phyloP scores from a whole-genome alignment of 2,888 invertebrate genomes.

The Thymelicus acteon region DNA sequence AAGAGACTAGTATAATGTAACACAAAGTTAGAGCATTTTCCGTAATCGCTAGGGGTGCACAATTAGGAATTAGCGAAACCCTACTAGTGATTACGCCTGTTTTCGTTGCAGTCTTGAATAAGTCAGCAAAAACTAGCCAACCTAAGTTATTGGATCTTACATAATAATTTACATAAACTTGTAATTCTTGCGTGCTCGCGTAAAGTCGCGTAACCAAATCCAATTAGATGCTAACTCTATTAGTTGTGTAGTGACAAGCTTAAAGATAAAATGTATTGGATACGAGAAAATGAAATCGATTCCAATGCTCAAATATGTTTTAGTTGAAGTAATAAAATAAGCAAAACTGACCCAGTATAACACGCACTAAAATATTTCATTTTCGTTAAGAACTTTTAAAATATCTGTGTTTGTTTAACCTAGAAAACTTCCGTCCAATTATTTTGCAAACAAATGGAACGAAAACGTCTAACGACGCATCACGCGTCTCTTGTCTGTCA shows the following conservation, averaged over 20 bases:
- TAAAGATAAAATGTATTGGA: constrained; percentile 12
- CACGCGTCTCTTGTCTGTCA: constrained; percentile 9
- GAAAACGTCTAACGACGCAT: neutral
- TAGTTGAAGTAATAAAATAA: too few relatives aligned
- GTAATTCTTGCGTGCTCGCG: constrained; percentile 16
- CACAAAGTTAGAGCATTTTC: constrained; percentile 22
- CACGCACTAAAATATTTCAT: too few relatives aligned
- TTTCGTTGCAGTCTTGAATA: constrained; percentile 12
- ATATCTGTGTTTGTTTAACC: neutral
- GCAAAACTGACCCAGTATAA: too few relatives aligned
- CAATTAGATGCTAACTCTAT: constrained; percentile 23
- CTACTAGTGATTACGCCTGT: constrained; percentile 37
- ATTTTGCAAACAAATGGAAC: neutral
- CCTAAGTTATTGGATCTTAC: constrained; percentile 13
- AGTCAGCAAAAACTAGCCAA: constrained; percentile 9
- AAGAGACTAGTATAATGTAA: neutral
- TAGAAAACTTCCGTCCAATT: neutral
- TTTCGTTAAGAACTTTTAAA: neutral
- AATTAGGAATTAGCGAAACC: constrained; percentile 39
- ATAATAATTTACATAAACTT: constrained; percentile 26
- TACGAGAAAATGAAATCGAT: neutral
- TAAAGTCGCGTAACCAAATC: constrained; percentile 24
- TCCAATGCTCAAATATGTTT: too few relatives aligned
- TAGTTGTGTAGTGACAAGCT: constrained; percentile 14
- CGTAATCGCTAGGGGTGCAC: constrained; percentile 35